Evolutionary conservation across 2,113 vertebrate species (phyloP).

Genomic region (Kryptolebias marmoratus): DNA sequence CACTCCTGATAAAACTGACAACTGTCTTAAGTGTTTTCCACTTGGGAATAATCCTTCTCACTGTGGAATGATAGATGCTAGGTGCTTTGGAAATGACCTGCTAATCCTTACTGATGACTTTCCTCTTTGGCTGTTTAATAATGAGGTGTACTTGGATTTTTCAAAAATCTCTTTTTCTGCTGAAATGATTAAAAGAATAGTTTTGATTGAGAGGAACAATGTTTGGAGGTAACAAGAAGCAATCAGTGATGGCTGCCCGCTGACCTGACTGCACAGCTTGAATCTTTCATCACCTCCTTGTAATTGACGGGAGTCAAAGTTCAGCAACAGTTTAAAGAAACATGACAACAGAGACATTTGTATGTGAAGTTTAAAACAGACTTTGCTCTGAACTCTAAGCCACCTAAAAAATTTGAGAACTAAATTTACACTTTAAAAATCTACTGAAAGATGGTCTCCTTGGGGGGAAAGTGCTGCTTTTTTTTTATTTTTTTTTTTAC

Average conservation of each 20-base stretch:
- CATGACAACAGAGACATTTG: background rate
- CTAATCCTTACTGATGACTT: background rate
- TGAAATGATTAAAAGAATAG: too few relatives aligned
- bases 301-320: background rate
- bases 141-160: too few relatives aligned
- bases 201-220: background rate
- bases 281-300: background rate
- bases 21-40: background rate
- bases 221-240: background rate
- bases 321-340: slow-evolving; percentile 7
- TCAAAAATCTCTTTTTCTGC: too few relatives aligned
- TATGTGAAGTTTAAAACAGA: too few relatives aligned
- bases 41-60: background rate
- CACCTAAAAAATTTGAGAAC: background rate
- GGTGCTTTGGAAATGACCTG: background rate
- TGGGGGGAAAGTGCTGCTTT: background rate
- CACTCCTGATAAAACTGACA: background rate
- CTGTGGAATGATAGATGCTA: too few relatives aligned
- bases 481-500: background rate
- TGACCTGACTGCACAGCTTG: background rate
- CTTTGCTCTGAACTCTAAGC: background rate
- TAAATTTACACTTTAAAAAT: too few relatives aligned
- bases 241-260: background rate
- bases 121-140: too few relatives aligned
- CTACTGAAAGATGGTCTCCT: too few relatives aligned